phyloP scores from a whole-genome alignment of 2,113 vertebrate genomes.

The Lagopus muta region DNA sequence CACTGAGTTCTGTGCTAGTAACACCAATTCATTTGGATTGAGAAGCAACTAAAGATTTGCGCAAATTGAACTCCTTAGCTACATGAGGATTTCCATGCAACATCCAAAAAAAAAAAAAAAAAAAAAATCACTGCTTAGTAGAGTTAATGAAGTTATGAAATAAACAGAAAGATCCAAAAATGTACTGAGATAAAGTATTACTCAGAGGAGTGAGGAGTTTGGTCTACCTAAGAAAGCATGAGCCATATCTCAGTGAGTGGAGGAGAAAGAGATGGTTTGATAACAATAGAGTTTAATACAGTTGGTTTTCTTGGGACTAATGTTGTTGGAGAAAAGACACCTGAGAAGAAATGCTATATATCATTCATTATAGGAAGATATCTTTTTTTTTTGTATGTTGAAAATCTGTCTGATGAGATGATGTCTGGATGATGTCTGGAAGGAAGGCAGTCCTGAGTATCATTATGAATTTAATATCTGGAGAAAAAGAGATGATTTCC shows the following conservation, averaged over 20 bases:
- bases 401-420: neutral
- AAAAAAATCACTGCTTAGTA: neutral
- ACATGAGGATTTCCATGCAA: neutral
- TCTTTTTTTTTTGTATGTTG: neutral
- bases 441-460: neutral
- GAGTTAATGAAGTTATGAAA: neutral
- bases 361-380: neutral
- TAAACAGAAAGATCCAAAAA: neutral
- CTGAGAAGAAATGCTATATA: neutral
- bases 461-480: neutral
- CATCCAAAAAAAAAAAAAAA: neutral
- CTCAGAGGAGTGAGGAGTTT: neutral
- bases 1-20: neutral
- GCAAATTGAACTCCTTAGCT: neutral
- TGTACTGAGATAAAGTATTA: neutral
- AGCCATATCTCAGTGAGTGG: neutral
- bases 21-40: neutral
- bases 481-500: neutral
- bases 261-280: neutral
- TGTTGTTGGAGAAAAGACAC: neutral
- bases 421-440: neutral
- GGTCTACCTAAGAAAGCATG: neutral
- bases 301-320: neutral
- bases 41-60: neutral
- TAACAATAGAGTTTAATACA: neutral